Evolutionary conservation across 2,888 invertebrate genomes (phyloP).

Genomic region (Pristionchus mayeri): DNA sequence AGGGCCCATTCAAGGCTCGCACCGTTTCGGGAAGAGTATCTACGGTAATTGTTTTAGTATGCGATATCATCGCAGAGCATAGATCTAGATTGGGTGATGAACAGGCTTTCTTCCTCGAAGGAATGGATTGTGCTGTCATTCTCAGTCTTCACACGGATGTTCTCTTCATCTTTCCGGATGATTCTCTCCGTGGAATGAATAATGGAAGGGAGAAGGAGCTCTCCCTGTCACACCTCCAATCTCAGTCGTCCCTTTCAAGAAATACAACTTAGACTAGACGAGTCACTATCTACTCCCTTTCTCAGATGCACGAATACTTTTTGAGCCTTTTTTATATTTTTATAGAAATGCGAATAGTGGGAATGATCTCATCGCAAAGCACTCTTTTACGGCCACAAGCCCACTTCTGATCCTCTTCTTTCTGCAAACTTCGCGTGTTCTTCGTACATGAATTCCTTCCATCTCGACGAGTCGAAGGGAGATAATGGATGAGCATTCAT

Average conservation of each 20-base stretch:
- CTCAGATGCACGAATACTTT: background rate
- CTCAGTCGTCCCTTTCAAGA: background rate
- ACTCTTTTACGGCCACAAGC: background rate
- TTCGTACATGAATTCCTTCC: background rate
- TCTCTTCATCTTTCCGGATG: background rate
- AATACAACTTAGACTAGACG: too few species aligned
- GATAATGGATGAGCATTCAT: background rate
- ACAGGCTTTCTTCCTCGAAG: background rate
- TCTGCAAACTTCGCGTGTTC: constrained; percentile 22
- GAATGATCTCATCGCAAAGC: background rate
- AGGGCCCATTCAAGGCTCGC: too few species aligned
- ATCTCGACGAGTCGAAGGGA: background rate
- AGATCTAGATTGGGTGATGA: too few species aligned
- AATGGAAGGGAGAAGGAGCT: background rate
- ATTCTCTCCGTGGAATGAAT: background rate
- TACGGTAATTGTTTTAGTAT: too few species aligned
- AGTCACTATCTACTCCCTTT: too few species aligned
- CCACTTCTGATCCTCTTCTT: background rate
- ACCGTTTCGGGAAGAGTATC: too few species aligned
- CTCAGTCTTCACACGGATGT: background rate
- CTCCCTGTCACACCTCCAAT: constrained; percentile 16
- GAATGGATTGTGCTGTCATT: background rate
- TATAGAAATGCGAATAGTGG: background rate
- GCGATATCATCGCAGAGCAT: too few species aligned
- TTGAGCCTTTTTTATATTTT: background rate